Percentiles rank a stretch among this genome's conserved stretches.
These are phyloP conservation scores for Telenomus remus DNA, from an alignment of 1,140 invertebrate genomes.

Conservation along the genomic window DNA sequence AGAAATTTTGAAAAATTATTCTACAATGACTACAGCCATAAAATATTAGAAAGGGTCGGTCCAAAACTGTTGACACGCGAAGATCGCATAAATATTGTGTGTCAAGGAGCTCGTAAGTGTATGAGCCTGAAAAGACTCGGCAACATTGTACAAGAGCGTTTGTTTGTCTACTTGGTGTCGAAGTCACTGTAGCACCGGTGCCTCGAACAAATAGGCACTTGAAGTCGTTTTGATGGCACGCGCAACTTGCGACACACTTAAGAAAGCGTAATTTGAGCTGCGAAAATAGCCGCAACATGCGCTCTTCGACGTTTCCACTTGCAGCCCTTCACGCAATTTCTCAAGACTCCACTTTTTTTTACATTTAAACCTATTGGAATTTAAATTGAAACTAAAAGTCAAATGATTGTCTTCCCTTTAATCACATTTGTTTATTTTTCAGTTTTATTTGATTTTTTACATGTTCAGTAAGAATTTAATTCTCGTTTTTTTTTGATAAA, in stretches of 20 bases:
- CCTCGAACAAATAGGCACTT: conserved; percentile 49
- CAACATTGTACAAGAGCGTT: conserved; percentile 17
- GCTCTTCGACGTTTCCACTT: conserved; percentile 38
- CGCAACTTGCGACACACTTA: conserved; percentile 55
- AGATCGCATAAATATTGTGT: too few relatives aligned
- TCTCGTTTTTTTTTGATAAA: too few relatives aligned
- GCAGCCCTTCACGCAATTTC: conserved; percentile 30
- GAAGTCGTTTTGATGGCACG: conserved; percentile 56
- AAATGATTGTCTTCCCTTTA: too few relatives aligned
- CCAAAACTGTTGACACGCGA: too few relatives aligned
- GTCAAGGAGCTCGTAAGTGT: background rate
- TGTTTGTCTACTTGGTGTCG: conserved; percentile 26
- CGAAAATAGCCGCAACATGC: conserved; percentile 41
- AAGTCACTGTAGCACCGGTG: conserved; percentile 21
- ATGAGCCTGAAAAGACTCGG: conserved; percentile 6
- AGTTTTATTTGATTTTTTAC: too few relatives aligned
- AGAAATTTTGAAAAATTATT: too few relatives aligned
- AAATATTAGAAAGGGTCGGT: too few relatives aligned
- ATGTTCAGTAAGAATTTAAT: too few relatives aligned
- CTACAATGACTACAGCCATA: too few relatives aligned
- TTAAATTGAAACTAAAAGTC: too few relatives aligned
- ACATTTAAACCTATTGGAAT: too few relatives aligned
- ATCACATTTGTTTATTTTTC: too few relatives aligned
- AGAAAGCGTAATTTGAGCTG: conserved; percentile 50
- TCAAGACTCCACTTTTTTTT: conserved; percentile 11